Base-by-base conservation (phyloP, 2,888 invertebrate species). In the Argyresthia goedartella region DNA sequence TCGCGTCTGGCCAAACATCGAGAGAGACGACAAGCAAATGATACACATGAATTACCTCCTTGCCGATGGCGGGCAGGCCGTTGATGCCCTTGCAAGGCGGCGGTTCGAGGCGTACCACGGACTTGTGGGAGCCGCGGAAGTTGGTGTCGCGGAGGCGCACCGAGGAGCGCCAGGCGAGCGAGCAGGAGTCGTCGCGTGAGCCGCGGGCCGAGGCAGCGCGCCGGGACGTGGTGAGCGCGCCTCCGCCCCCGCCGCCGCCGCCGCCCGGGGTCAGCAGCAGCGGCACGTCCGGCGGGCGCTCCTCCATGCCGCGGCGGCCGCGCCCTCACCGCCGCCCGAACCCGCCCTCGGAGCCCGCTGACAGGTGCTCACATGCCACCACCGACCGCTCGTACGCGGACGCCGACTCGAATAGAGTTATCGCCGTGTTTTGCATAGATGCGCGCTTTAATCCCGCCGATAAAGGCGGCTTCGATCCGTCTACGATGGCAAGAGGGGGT, bases 51-150 rank as follows among this genome's bases (percentile, higher is more conserved):
- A 70, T 84, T 87, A 88, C 88, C 88, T 88, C 87, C 79, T 88
- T 88, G 81, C 87, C 87, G 76, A 88, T 87, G 78, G 81, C 81
- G 60, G 76, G 87, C 66, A 87, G 75, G 68, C 84, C 87, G 75
- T 87, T 87, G 82, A 87, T 84, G 61, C 90, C 90, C 72, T 90
- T 90, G 81, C 90, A 90, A 59, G 89, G 89, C n/a, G n/a, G n/a
- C 43, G 89, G 89, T 80, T 90, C 90, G 61, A 90, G 86, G 67
- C 89, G 89, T 60, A 91, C 90, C 62, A 89, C 81, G 71, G 89
- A 89, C 71, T 88, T 89, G 67, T 89, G 82, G 61, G 89, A 89
- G 69, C 90, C 90, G 60, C 89, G 89, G 72, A 88, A 89, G 59
- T 89, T 88, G 58, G 89, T 89, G 66, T 90, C 90, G 69, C 87